Conservation (phyloP, 2,888 invertebrate genomes). For the Mallateleia sp. region DNA sequence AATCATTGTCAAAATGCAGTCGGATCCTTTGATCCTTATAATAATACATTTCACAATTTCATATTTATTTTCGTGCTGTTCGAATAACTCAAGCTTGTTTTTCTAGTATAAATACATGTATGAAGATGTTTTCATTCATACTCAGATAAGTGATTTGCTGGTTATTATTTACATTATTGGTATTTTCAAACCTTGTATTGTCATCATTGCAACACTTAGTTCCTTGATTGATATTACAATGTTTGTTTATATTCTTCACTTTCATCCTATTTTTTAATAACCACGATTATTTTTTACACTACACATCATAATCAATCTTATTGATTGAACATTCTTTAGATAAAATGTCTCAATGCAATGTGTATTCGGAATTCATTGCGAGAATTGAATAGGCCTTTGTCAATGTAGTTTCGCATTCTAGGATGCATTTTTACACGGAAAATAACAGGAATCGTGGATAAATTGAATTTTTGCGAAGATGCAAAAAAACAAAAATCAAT, state of each 20-base stretch:
- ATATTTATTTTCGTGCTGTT: neutral
- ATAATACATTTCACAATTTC: neutral
- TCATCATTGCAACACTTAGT: slow-evolving; percentile 17
- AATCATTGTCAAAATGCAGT: neutral
- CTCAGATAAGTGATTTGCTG: neutral
- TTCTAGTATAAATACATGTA: neutral
- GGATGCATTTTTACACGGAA: slow-evolving; percentile 8
- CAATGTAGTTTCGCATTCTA: slow-evolving; percentile 22
- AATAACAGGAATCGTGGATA: neutral
- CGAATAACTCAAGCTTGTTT: neutral
- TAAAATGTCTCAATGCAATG: slow-evolving; percentile 37
- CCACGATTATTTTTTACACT: slow-evolving; percentile 8
- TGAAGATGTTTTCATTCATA: too few relatives aligned
- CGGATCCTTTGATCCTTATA: neutral
- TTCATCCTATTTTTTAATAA: slow-evolving; percentile 16
- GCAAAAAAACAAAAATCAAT: too few relatives aligned
- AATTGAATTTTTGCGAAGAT: too few relatives aligned
- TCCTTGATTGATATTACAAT: slow-evolving; percentile 40
- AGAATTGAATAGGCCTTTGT: slow-evolving; percentile 51
- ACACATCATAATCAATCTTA: slow-evolving; percentile 22
- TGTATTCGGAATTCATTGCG: slow-evolving; percentile 27
- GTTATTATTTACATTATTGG: slow-evolving; percentile 28
- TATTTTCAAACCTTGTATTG: slow-evolving; percentile 24
- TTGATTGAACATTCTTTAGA: slow-evolving; percentile 25
- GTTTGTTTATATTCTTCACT: slow-evolving; percentile 31